Base-by-base conservation (phyloP, 2,888 invertebrate species). In the Rambutsinella grinnellia region DNA sequence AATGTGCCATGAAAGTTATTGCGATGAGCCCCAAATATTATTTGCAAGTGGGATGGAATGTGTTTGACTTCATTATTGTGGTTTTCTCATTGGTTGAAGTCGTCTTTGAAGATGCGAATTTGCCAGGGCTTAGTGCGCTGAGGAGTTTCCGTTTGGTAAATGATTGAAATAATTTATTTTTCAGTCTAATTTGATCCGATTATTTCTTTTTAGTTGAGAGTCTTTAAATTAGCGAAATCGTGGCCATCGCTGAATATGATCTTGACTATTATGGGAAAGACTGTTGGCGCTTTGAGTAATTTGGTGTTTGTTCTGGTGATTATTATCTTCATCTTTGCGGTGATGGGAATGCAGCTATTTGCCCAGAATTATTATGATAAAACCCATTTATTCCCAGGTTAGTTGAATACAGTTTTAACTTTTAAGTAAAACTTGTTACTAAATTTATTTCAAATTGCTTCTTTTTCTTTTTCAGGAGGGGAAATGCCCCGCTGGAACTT, bases 301-400 rank as follows among this genome's bases (percentile, higher is more conserved):
- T 90, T 98, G 89, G 97, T 96, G 86, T 96, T 98, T 90, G 97
- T 98, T 87, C 91, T 98, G 89, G 95, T 95, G 89, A 98, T 98
- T 90, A 97, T 98, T 90, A 96, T 98, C 90, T 98, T 98, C 91
- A 98, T 98, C 89, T 98, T 98, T 90, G 98, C 98, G 89, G 97
- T 98, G 86, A 97, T 98, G 97, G 98, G 98, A 87, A 98, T 97
- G 95, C 97, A 98, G 89, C 91, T 98, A 85, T 98, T 98, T 89
- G 96, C 96, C 85, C 94, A 95, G 89, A 94, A 95, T 88, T 97
- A 97, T 87, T 91, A 91, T 88, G n/a, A n/a, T n/a, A n/a, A n/a
- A n/a, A n/a, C n/a, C n/a, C n/a, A n/a, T n/a, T n/a, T n/a, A n/a
- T 96, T 96, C 87, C 92, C 92, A n/a, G n/a, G n/a, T n/a, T n/a